Evolutionary conservation across 2,113 vertebrate genomes (phyloP).

Genomic region (Henicopernis longicauda): DNA sequence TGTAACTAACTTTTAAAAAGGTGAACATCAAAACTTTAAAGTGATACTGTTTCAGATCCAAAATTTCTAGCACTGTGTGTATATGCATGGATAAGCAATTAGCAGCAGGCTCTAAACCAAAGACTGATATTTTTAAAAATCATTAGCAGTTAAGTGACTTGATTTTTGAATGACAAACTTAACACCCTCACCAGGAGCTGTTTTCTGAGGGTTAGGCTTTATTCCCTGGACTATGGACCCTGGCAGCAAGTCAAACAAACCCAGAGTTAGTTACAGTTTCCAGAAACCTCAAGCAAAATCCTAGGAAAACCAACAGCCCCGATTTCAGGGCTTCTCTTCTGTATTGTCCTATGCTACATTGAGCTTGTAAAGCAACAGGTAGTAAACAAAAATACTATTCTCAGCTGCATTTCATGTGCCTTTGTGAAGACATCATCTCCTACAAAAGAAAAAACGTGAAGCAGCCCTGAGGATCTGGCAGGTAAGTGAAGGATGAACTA

Average conservation of each 20-base stretch:
- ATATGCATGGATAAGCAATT: neutral
- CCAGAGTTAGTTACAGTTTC: neutral
- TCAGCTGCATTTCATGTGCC: neutral
- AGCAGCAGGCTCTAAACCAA: neutral
- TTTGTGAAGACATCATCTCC: neutral
- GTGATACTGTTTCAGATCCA: neutral
- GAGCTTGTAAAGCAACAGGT: neutral
- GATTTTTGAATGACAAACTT: neutral
- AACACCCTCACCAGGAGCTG: neutral
- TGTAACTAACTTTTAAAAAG: neutral
- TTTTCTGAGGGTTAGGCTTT: neutral
- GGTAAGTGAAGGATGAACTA: neutral
- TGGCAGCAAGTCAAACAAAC: neutral
- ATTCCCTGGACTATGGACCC: neutral
- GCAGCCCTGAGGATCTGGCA: neutral
- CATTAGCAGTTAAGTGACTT: neutral
- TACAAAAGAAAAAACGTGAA: neutral
- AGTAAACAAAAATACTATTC: neutral
- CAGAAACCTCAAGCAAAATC: neutral
- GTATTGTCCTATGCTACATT: neutral
- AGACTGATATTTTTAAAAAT: neutral
- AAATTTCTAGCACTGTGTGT: neutral
- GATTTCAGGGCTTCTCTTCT: neutral
- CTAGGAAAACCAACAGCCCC: neutral
- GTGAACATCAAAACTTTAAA: neutral